Evolutionary conservation across 2,113 vertebrate genomes (phyloP), one percentile per base, ranked within the genome.

Genomic region (Phycodurus eques): DNA sequence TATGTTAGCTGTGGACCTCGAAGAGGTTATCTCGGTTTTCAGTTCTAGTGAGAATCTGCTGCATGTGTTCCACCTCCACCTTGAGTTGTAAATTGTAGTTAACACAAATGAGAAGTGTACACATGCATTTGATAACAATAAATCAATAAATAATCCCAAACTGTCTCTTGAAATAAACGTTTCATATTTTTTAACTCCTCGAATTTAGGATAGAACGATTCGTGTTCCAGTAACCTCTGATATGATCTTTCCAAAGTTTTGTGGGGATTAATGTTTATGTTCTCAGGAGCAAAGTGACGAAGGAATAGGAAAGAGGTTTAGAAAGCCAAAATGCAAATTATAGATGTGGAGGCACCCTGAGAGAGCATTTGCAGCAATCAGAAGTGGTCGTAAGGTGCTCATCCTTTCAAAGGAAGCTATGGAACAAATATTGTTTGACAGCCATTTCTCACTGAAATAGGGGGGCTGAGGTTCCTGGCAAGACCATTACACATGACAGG

Each of bases 391-490:
- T 19, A 8, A 33, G 11, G 33, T 19, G 60, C 33, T 63, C 19
- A 17, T 63, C 20, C 20, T 63, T 63, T 63, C 61, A 63, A 56
- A 42, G 19, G 61, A 42, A 63, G 15, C 14, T 35, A 35, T 35
- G 59, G 35, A 61, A 42, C 35, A 63, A 63, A 63, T 63, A 39
- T 63, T 42, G 35, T 35, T 42, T 63, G 17, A 35, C 61, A 63
- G 10, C 61, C 61, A 42, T 63, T 63, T n/a, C 17, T 63, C 61
- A 17, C 33, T 20, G 11, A 63, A 63, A 42, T 42, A 10, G 35
- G 35, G 17, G 5, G 8, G 61, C 61, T 63, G 35, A 63, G 61
- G 61, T 63, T 13, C 61, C 19, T 17, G 61, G 15, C 35, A 42
- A 10, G 17, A 63, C 33, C 19, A 63, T 20, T 63, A 20, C 61